A percentile compares a stretch with the other conserved stretches of the same genome.
Conservation (phyloP, 2,888 invertebrate species). For the Drosophila limbata region DNA sequence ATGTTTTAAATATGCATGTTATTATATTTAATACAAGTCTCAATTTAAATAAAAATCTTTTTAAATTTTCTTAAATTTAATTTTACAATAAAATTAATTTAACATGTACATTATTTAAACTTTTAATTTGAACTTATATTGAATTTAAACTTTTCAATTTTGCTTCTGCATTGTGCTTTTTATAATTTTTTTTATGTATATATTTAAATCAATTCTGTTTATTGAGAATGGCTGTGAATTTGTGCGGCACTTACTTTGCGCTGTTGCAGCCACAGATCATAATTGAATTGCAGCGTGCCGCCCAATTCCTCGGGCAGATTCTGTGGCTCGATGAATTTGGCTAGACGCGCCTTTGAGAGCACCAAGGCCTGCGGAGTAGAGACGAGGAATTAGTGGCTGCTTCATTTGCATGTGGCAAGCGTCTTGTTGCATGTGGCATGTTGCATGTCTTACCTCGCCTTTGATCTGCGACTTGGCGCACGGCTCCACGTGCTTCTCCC, state of each 20-base stretch:
- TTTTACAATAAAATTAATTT: too few relatives aligned
- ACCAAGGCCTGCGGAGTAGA: constrained; percentile 88
- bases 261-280: constrained; percentile 91
- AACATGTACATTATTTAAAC: too few relatives aligned
- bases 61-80: too few relatives aligned
- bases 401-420: constrained; percentile 10
- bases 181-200: too few relatives aligned
- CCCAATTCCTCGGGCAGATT: constrained; percentile 91
- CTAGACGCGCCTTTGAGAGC: constrained; percentile 89
- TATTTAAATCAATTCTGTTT: too few relatives aligned
- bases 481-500: constrained; percentile 91
- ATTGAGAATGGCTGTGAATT: not conserved
- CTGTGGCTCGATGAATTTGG: constrained; percentile 89
- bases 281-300: constrained; percentile 90
- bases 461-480: constrained; percentile 88
- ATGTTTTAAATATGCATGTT: too few relatives aligned
- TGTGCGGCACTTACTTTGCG: constrained; percentile 88
- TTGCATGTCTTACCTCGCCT: constrained; percentile 85
- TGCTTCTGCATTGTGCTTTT: too few relatives aligned
- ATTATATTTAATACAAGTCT: too few relatives aligned
- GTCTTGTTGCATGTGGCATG: not conserved
- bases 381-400: not conserved
- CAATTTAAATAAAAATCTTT: too few relatives aligned
- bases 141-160: too few relatives aligned
- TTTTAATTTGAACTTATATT: too few relatives aligned